Evolutionary conservation across 2,113 vertebrate species (phyloP), one percentile per base, ranked within the genome.

Genomic region (Balaenoptera acutorostrata): DNA sequence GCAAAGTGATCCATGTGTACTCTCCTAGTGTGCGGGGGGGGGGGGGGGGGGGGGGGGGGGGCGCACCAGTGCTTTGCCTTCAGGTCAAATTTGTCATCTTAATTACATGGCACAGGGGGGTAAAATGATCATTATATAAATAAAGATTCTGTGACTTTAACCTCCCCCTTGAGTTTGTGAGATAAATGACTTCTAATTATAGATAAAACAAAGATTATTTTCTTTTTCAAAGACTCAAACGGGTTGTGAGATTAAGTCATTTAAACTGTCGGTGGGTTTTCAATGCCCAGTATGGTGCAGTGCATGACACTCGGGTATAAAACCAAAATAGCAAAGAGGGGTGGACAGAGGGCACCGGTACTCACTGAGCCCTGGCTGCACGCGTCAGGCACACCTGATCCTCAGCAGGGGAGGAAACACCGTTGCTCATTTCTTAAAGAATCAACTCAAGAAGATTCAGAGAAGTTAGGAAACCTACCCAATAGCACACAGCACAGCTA

Each of bases 131-230:
- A 61, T 66, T 78, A 36, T 29, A 25, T 29, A 82, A 74, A 61
- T 39, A 77, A 86, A n/a, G 12, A 25, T 59, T 90, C 15, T 33
- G 21, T 18, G 71, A 14, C 39, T 69, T 61, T 31, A 57, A 84
- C 33, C 69, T 92, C 39, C 36, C 39, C 36, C 7, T 27, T 39
- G 18, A n/a, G 39, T 69, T 25, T 59, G 52, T 75, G 59, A n/a
- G 59, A 74, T 29, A 64, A 80, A 17, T 0, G 23, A 72, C 39
- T 29, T 66, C 17, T 8, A 39, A 93, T 49, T 17, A 66, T 0
- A 95, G 52, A 41, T 82, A 55, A 90, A 71, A 59, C 21, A 69
- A 29, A 92, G 68, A 69, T 3, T 68, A n/a, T 9, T 87, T 78
- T 74, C 55, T 88, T 25, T 88, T 66, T 49, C 12, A 27, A 29